Base-by-base conservation (phyloP, 1,140 invertebrate genomes). In the Habropoda laboriosa region DNA sequence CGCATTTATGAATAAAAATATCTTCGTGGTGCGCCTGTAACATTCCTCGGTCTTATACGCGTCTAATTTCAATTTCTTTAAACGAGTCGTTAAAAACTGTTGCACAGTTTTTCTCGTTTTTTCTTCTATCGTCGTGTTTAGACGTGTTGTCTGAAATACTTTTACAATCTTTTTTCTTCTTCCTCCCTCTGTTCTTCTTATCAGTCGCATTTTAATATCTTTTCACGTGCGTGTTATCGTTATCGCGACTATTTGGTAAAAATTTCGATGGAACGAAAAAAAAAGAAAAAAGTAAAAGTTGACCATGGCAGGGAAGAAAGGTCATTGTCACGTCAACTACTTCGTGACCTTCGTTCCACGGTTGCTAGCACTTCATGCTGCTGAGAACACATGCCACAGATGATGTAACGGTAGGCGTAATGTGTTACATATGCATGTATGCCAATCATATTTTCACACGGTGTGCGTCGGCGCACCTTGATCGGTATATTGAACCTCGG, bases 271-370 rank as follows among this genome's bases (percentile, higher is more conserved):
- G 12, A 21, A 49, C 47, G 21, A n/a, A n/a, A n/a, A n/a, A n/a
- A n/a, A n/a, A n/a, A n/a, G 7, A 5, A 27, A 12, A 8, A 21
- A 12, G 32, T 32, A 51, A 60, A 49, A 21, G 16, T 70, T 58
- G 1, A n/a, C 7, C 21, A 8, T 35, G 18, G 47, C 45, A 32
- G 49, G 49, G 27, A 63, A n/a, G 55, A 57, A 87, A 83, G 83
- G 85, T 81, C 85, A 85, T 81, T 87, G 80, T 81, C 78, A 76
- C 74, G 70, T 51, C 42, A 55, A 51, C 60, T 83, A 66, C 70
- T 74, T 76, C 21, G n/a, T 32, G 70, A 80, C 77, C 81, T 83
- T 83, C 57, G 45, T 45, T 68, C 53, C 57, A 42, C 40, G 71
- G 70, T 67, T 40, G 66, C 71, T 79, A 83, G 42, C 64, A 24